Conservation (phyloP, 1,140 invertebrate species). For the Andricus grossulariae region DNA sequence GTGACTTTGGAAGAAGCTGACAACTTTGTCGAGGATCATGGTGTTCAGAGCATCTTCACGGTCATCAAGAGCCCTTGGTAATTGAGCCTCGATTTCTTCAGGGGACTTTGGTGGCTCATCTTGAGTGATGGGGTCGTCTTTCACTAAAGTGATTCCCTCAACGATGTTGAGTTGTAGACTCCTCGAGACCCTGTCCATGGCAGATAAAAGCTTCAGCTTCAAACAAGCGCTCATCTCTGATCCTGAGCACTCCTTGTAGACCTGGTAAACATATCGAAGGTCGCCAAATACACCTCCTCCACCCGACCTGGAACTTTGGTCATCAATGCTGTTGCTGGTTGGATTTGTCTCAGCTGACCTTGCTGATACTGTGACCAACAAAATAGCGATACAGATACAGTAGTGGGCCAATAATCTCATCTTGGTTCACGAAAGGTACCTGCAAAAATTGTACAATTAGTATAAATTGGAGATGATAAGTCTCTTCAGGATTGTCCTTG, state of each 20-base stretch:
- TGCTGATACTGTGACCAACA: conserved; percentile 67
- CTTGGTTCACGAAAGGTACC: conserved; percentile 50
- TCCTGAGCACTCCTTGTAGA: conserved; percentile 86
- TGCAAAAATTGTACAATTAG: conserved; percentile 32
- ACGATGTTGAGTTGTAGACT: conserved; percentile 80
- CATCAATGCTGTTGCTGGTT: conserved; percentile 72
- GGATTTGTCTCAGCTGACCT: conserved; percentile 72
- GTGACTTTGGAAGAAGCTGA: conserved; percentile 84
- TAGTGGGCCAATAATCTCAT: conserved; percentile 60
- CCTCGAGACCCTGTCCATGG: conserved; percentile 83
- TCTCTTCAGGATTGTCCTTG: no score
- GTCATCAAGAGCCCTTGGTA: conserved; percentile 82
- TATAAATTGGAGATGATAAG: no score
- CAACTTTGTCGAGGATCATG: conserved; percentile 84
- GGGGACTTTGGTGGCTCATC: conserved; percentile 73
- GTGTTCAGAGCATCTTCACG: conserved; percentile 84
- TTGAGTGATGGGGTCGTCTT: conserved; percentile 74
- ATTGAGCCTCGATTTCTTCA: conserved; percentile 80
- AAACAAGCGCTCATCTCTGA: conserved; percentile 84
- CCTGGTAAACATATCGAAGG: conserved; percentile 77
- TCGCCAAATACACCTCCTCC: conserved; percentile 74
- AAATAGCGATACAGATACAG: conserved; percentile 64
- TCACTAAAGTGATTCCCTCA: conserved; percentile 84
- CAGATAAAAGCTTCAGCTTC: conserved; percentile 84
- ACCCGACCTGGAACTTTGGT: conserved; percentile 66